These are phyloP conservation scores for Pachycephala philippinensis DNA, from an alignment of 2,113 vertebrate species.

Conservation along the genomic window DNA sequence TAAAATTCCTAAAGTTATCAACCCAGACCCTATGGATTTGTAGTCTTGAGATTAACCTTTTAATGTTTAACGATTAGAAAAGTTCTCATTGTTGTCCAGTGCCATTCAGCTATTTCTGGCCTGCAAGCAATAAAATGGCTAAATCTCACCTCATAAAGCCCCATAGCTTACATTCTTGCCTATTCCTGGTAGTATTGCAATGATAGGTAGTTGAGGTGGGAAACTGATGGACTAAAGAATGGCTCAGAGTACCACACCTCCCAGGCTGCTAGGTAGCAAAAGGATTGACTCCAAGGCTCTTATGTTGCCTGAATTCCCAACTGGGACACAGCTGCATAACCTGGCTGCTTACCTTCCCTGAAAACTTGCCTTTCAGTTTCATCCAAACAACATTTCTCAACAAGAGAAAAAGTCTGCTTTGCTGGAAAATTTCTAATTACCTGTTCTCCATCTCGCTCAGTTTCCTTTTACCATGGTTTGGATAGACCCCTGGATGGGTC, in stretches of 20 bases:
- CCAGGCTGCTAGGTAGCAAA: not conserved
- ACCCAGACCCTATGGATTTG: not conserved
- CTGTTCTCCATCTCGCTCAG: not conserved
- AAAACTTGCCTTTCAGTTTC: not conserved
- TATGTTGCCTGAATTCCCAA: not conserved
- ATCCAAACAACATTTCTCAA: not conserved
- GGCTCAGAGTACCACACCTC: not conserved
- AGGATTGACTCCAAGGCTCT: not conserved
- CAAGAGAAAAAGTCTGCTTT: not conserved
- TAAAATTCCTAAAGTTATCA: slow-evolving; percentile 47
- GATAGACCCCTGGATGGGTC: not conserved
- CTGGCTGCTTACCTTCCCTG: not conserved
- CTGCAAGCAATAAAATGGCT: slow-evolving; percentile 4
- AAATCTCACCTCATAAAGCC: slow-evolving; percentile 37
- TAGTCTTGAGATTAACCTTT: slow-evolving; percentile 4
- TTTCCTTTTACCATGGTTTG: not conserved
- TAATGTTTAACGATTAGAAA: not conserved
- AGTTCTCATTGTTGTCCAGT: not conserved
- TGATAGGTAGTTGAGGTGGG: not conserved
- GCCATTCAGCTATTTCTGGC: not conserved
- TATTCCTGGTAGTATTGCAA: not conserved
- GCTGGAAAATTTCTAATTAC: not conserved
- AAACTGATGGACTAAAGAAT: not conserved
- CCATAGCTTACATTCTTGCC: slow-evolving; percentile 1
- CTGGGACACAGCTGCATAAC: not conserved